Evolutionary conservation across 2,113 vertebrate genomes (phyloP).

Genomic region (Platichthys stellatus): DNA sequence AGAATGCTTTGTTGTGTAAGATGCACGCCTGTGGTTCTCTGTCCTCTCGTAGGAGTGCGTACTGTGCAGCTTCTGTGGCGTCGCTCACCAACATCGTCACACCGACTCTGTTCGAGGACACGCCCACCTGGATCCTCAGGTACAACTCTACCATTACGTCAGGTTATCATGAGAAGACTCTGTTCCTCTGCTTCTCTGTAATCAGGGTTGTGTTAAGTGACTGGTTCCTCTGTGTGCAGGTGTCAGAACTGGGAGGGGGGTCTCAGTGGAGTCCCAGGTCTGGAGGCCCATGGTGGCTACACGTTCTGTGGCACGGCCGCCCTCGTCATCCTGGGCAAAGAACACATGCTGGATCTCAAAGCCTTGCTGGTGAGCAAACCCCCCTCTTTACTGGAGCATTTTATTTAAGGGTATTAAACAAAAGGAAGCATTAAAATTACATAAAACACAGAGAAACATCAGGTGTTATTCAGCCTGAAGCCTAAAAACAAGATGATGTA

Average conservation of each 20-base stretch:
- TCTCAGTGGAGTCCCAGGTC: constrained; percentile 92
- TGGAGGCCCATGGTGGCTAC: constrained; percentile 97
- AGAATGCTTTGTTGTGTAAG: too few species aligned
- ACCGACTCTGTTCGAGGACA: constrained; percentile 87
- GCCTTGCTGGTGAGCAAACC: constrained; percentile 87
- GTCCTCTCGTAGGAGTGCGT: constrained; percentile 86
- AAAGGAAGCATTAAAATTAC: neutral
- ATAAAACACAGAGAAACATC: neutral
- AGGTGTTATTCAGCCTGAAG: neutral
- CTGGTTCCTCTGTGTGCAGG: constrained; percentile 67
- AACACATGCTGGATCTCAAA: constrained; percentile 91
- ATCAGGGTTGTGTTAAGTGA: neutral
- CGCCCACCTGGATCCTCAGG: constrained; percentile 94
- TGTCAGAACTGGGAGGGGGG: constrained; percentile 99
- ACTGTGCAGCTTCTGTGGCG: constrained; percentile 93
- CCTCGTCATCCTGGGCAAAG: constrained; percentile 92
- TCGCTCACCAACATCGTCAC: constrained; percentile 93
- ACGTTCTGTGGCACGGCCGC: constrained; percentile 95
- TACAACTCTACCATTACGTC: constrained; percentile 38
- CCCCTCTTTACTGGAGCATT: too few species aligned
- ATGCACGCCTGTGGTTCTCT: neutral
- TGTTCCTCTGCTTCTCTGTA: neutral
- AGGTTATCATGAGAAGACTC: neutral
- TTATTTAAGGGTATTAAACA: neutral
- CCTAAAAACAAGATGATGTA: neutral